These are phyloP conservation scores for Scaptodrosophila lebanonensis DNA, from an alignment of 1,140 invertebrate genomes.

Conservation along the genomic window DNA sequence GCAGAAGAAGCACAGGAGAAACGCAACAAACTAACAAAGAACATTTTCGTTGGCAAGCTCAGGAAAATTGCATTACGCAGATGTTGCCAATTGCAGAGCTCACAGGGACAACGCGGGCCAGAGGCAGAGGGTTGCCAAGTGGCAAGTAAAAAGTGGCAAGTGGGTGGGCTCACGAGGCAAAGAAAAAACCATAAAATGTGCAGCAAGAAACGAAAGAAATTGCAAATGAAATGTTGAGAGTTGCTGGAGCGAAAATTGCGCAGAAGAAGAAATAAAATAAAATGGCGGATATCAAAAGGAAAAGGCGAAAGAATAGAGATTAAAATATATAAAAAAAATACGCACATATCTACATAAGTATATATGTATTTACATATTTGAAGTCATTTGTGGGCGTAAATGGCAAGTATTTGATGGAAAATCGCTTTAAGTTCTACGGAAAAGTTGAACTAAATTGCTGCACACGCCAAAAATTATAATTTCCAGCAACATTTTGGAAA, in stretches of 20 bases:
- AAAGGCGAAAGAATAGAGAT: conserved; percentile 1
- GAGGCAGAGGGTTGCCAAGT: background rate
- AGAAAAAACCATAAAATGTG: conserved; percentile 66
- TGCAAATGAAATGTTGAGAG: conserved; percentile 66
- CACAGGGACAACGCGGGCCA: background rate
- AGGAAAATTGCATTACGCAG: conserved; percentile 68
- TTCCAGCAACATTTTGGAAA: conserved; percentile 46
- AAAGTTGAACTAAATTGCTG: conserved; percentile 32
- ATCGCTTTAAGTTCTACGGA: too few relatives aligned
- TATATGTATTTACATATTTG: too few relatives aligned
- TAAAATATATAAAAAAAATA: conserved; percentile 23
- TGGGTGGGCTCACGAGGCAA: conserved; percentile 8
- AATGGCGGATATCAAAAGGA: conserved; percentile 52
- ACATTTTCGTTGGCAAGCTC: conserved; percentile 45
- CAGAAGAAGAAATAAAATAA: conserved; percentile 49
- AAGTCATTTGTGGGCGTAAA: too few relatives aligned
- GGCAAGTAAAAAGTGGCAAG: conserved; percentile 30
- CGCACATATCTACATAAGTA: too few relatives aligned
- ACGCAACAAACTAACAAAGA: conserved; percentile 1
- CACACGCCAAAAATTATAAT: too few relatives aligned
- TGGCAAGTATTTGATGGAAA: too few relatives aligned
- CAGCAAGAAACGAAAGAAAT: conserved; percentile 65
- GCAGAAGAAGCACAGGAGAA: conserved; percentile 10
- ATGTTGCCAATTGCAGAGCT: conserved; percentile 58
- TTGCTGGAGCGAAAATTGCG: conserved; percentile 27